Conservation (phyloP, 1,140 invertebrate genomes). For the Fopius arisanus region DNA sequence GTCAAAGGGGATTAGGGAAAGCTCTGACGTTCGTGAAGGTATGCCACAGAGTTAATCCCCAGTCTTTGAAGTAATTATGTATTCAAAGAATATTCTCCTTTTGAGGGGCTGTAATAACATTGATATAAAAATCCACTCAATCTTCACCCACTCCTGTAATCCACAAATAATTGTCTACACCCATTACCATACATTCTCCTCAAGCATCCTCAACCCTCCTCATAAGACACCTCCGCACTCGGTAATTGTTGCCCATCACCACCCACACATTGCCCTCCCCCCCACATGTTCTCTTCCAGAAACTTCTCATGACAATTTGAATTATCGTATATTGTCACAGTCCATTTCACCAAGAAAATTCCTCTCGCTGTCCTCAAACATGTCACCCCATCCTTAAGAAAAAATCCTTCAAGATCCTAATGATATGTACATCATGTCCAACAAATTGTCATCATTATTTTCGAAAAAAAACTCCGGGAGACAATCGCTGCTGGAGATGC, state of each 20-base stretch:
- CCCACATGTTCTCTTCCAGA: background rate
- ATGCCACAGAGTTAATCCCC: no score
- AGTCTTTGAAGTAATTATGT: no score
- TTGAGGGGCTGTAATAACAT: no score
- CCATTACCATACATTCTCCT: no score
- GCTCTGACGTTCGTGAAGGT: no score
- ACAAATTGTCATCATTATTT: slow-evolving; percentile 1
- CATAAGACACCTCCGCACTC: background rate
- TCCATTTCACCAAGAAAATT: slow-evolving; percentile 35
- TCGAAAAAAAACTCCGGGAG: slow-evolving; percentile 27
- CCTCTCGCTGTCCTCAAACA: background rate
- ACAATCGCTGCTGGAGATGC: background rate
- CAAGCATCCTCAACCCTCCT: no score
- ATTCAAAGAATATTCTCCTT: no score
- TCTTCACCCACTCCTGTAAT: no score
- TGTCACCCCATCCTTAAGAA: background rate
- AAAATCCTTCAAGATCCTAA: slow-evolving; percentile 39
- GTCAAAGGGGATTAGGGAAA: no score
- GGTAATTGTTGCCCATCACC: slow-evolving; percentile 10
- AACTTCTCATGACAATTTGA: slow-evolving; percentile 41
- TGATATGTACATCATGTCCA: slow-evolving; percentile 45
- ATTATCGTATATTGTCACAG: slow-evolving; percentile 48
- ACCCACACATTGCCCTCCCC: no score
- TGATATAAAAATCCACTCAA: no score
- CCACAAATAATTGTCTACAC: no score